Evolutionary conservation across 37 sponge, comb jelly and placozoan genomes (phyloP).

Genomic region (Aplysina aerophoba): DNA sequence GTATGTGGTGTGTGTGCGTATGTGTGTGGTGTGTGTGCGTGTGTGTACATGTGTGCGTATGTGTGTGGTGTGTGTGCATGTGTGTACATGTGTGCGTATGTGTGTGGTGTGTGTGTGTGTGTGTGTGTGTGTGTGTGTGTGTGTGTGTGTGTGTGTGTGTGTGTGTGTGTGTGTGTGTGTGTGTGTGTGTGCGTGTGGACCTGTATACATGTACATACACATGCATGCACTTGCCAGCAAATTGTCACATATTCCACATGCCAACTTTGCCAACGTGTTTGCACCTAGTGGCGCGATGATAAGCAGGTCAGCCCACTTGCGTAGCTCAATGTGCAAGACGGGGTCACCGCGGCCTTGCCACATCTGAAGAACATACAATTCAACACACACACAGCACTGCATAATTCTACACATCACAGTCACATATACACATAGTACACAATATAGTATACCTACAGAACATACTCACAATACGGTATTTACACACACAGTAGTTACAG

Average conservation of each 20-base stretch:
- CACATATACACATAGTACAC: too few relatives aligned
- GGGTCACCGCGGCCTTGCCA: constrained; percentile 89
- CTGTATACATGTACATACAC: neutral
- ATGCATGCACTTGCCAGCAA: constrained; percentile 56
- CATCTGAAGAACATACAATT: neutral
- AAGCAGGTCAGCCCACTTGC: constrained; percentile 94
- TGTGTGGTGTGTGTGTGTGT: too few relatives aligned
- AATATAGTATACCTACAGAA: too few relatives aligned
- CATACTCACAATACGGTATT: too few relatives aligned
- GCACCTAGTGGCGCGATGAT: constrained; percentile 95
- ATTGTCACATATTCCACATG: constrained; percentile 94
- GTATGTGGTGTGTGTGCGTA: neutral
- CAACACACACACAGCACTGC: neutral
- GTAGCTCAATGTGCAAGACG: constrained; percentile 94
- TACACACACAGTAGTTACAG: too few relatives aligned
- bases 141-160: neutral
- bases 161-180: constrained; percentile 3
- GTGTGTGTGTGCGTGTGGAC: neutral
- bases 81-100: too few relatives aligned
- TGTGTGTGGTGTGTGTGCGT: too few relatives aligned
- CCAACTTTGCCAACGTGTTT: constrained; percentile 96
- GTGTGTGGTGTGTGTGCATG: too few relatives aligned
- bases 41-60: too few relatives aligned
- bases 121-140: too few relatives aligned
- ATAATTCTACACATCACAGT: neutral